Percentiles rank a stretch among this genome's conserved stretches.
These are phyloP conservation scores for Planiliza haematocheilus DNA, from an alignment of 2,113 vertebrate species.

Conservation along the genomic window DNA sequence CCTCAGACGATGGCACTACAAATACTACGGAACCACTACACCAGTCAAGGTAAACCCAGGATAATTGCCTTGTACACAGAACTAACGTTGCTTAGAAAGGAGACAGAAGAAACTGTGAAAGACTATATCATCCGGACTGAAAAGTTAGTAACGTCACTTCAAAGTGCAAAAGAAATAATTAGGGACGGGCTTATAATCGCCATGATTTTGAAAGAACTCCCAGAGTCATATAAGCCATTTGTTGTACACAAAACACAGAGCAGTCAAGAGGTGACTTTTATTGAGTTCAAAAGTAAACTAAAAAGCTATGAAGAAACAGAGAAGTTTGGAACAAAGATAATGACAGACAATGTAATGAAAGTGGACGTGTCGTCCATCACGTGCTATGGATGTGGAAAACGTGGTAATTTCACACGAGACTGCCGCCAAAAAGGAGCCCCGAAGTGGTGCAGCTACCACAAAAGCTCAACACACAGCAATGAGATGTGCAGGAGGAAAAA, in stretches of 20 bases:
- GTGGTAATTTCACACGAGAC: neutral
- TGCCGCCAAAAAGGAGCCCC: neutral
- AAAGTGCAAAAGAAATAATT: neutral
- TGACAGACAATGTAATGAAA: neutral
- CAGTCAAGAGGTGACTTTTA: neutral
- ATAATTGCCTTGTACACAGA: no score
- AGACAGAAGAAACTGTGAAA: neutral
- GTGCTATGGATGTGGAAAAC: no score
- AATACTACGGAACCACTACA: no score
- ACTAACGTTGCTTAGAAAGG: no score
- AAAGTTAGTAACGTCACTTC: no score
- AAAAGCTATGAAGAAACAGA: slow-evolving; percentile 7
- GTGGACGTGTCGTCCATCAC: no score
- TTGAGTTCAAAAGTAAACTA: neutral
- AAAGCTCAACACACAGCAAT: no score
- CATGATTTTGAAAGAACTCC: neutral
- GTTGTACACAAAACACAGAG: neutral
- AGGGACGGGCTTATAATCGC: neutral
- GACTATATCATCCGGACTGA: neutral
- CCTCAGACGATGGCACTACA: no score
- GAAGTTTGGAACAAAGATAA: neutral
- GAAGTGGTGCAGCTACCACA: no score
- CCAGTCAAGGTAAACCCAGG: no score
- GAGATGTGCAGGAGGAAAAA: no score
- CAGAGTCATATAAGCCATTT: neutral